A percentile compares a stretch with the other conserved stretches of the same genome.
These are phyloP conservation scores for Calonectris borealis DNA, from an alignment of 2,113 vertebrate species.

Conservation along the genomic window DNA sequence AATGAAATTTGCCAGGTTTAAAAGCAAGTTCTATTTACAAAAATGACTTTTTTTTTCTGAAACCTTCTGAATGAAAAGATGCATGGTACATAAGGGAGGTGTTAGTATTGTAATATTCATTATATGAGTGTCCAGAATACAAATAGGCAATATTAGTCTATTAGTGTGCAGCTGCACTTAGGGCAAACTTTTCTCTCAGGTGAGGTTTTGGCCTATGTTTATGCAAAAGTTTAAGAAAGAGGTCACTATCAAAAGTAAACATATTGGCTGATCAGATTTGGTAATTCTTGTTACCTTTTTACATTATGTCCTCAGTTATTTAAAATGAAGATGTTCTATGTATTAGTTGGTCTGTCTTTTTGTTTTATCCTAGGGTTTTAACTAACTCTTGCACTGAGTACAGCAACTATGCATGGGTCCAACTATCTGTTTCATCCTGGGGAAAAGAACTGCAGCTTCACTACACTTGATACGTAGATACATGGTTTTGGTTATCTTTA, in stretches of 20 bases:
- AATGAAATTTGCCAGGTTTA: not conserved
- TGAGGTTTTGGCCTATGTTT: not conserved
- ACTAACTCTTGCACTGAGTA: not conserved
- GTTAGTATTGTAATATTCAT: not conserved
- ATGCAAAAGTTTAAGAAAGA: not conserved
- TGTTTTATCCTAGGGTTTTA: not conserved
- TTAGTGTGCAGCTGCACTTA: not conserved
- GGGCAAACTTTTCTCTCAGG: not conserved
- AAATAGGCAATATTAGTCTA: not conserved
- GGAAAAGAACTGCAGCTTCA: not conserved
- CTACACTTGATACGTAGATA: rapidly evolving
- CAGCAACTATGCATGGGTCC: not conserved
- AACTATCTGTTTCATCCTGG: not conserved
- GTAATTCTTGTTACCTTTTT: not conserved
- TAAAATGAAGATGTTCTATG: not conserved
- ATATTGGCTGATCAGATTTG: not conserved
- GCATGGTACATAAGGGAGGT: not conserved
- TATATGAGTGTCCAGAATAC: not conserved
- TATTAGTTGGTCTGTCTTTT: not conserved
- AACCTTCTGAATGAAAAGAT: not conserved
- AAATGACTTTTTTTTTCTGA: not conserved
- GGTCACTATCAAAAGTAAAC: not conserved
- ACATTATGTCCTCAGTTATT: not conserved
- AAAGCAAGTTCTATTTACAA: not conserved
- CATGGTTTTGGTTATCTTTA: not conserved